Conservation (phyloP, 2,888 invertebrate species). For the Oxytorus armatus region DNA sequence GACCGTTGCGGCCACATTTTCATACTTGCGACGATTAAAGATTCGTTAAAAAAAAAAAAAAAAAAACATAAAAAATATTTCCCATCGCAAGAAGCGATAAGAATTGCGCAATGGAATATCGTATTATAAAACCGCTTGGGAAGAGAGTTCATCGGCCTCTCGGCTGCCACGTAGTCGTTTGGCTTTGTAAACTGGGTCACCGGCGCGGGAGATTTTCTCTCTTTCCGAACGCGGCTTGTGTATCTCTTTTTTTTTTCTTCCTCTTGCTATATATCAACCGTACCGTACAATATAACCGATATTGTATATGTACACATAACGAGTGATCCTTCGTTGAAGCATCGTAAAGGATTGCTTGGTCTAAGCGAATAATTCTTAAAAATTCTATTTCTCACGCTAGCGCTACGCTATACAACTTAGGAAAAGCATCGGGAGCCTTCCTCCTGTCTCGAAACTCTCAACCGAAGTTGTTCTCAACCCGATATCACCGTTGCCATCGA, state of each 20-base stretch:
- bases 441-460: too few species aligned
- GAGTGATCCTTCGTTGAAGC: too few species aligned
- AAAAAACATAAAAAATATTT: conserved; percentile 17
- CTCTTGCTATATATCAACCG: neutral
- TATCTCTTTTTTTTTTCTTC: conserved; percentile 13
- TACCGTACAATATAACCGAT: too few species aligned
- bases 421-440: too few species aligned
- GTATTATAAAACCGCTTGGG: conserved; percentile 15
- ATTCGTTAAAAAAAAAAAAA: neutral
- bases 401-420: too few species aligned
- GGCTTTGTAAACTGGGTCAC: conserved; percentile 57
- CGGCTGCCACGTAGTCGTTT: conserved; percentile 50
- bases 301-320: too few species aligned
- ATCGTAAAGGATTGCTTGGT: too few species aligned
- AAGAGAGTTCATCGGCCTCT: conserved; percentile 47
- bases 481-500: too few species aligned
- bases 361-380: too few species aligned
- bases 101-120: conserved; percentile 63
- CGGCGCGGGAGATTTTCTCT: conserved; percentile 61
- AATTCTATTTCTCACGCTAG: too few species aligned
- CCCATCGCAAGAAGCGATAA: conserved; percentile 50
- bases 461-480: too few species aligned
- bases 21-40: neutral
- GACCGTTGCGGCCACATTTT: neutral
- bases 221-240: conserved; percentile 57